Evolutionary conservation across 2,797 vertebrate species (phyloP).

Genomic region (Ctenosaura bakeri): DNA sequence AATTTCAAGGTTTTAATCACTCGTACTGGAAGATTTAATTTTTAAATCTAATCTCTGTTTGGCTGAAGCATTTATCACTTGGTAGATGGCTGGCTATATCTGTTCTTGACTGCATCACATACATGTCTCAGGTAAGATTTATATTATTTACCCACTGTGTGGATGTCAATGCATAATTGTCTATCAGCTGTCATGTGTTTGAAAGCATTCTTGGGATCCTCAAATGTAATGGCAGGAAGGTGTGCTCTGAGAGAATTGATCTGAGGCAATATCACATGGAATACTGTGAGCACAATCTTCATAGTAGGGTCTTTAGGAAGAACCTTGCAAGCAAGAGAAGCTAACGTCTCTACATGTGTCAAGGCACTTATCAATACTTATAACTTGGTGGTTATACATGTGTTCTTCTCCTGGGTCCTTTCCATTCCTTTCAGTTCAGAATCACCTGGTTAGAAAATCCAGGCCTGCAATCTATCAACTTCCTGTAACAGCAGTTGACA

Average conservation of each 20-base stretch:
- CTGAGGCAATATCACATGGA: neutral
- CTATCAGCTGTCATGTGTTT: neutral
- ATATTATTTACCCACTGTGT: too few species aligned
- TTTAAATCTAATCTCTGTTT: neutral
- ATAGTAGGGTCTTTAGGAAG: neutral
- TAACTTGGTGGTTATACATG: rapidly evolving
- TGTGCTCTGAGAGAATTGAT: neutral
- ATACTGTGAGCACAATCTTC: neutral
- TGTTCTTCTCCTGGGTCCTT: constrained; percentile 5
- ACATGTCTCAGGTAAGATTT: neutral
- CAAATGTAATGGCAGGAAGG: neutral
- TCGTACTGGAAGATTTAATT: neutral
- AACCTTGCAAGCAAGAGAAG: neutral
- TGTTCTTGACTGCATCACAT: neutral
- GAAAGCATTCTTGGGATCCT: neutral
- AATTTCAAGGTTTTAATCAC: too few species aligned
- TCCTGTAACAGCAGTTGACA: constrained; percentile 67
- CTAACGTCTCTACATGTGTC: neutral
- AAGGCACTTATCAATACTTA: neutral
- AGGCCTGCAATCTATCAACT: constrained; percentile 52
- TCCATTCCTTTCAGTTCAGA: constrained; percentile 13
- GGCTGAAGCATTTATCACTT: neutral
- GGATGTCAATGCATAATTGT: neutral
- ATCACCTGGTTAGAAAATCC: constrained; percentile 43
- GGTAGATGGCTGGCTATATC: neutral